phyloP scores from a whole-genome alignment of 2,113 vertebrate genomes.

The Grammomys surdaster region DNA sequence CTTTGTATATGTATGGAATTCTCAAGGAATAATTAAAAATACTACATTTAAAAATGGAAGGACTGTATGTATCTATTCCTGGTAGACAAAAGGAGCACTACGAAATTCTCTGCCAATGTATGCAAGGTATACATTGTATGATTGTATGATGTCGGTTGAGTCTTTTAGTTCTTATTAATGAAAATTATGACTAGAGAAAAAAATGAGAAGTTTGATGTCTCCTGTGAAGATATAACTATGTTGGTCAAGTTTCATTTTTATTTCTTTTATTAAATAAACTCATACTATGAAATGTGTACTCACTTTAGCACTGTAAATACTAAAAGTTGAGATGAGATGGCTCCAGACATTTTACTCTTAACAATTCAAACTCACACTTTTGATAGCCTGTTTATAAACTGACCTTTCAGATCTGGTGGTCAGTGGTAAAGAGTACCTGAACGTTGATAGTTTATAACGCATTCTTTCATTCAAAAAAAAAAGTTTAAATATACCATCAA shows the following conservation, averaged over 20 bases:
- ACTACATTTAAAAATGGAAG: not conserved
- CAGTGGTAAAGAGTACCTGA: not conserved
- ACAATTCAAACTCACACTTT: not conserved
- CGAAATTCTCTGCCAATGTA: conserved; percentile 10
- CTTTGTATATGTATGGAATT: not conserved
- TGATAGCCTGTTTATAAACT: conserved; percentile 35
- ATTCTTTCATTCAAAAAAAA: not conserved
- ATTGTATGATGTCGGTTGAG: not conserved
- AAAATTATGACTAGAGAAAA: conserved; percentile 43
- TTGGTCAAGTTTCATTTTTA: not conserved
- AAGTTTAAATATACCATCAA: not conserved
- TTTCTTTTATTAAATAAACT: not conserved
- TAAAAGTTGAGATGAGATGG: too few species aligned
- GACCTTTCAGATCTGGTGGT: conserved; percentile 5
- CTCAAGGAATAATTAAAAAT: not conserved
- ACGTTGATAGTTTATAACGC: not conserved
- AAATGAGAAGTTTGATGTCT: conserved; percentile 32
- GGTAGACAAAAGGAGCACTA: not conserved
- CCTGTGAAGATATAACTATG: not conserved
- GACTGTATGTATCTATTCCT: not conserved
- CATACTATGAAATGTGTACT: not conserved
- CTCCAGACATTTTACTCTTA: too few species aligned
- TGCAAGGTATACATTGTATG: not conserved
- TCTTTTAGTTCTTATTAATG: conserved; percentile 46
- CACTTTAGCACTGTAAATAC: not conserved